Conservation (phyloP, 2,888 invertebrate genomes). For the Synergus japonicus region DNA sequence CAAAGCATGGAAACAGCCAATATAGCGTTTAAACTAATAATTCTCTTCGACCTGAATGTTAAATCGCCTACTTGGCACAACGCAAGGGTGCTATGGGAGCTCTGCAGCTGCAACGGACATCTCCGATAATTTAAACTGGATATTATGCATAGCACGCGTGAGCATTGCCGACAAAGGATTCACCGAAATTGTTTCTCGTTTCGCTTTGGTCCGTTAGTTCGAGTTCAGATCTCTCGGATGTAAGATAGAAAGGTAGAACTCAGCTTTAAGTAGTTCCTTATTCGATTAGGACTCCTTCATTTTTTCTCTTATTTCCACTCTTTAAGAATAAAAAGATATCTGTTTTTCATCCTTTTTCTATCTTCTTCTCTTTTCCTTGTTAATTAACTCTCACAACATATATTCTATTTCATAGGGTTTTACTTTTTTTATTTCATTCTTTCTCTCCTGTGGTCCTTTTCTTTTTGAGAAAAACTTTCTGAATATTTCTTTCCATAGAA, state of each 20-base stretch:
- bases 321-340: not conserved
- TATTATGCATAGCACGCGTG: conserved; percentile 34
- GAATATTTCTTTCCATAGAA: no score
- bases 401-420: not conserved
- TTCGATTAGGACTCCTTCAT: not conserved
- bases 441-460: no score
- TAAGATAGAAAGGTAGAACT: conserved; percentile 9
- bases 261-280: conserved; percentile 1
- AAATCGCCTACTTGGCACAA: conserved; percentile 23
- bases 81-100: conserved; percentile 21
- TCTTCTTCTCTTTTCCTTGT: not conserved
- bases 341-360: not conserved
- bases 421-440: not conserved
- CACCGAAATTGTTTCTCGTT: conserved; percentile 22
- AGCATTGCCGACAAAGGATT: conserved; percentile 27
- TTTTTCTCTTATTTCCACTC: not conserved
- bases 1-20: not conserved
- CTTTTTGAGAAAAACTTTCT: no score
- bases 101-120: conserved; percentile 24
- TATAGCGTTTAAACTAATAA: conserved; percentile 8
- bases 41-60: conserved; percentile 26
- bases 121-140: conserved; percentile 27
- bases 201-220: conserved; percentile 2
- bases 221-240: conserved; percentile 1
- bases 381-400: not conserved